phyloP scores from a whole-genome alignment of 1,140 invertebrate genomes.

The Ylistrum balloti region DNA sequence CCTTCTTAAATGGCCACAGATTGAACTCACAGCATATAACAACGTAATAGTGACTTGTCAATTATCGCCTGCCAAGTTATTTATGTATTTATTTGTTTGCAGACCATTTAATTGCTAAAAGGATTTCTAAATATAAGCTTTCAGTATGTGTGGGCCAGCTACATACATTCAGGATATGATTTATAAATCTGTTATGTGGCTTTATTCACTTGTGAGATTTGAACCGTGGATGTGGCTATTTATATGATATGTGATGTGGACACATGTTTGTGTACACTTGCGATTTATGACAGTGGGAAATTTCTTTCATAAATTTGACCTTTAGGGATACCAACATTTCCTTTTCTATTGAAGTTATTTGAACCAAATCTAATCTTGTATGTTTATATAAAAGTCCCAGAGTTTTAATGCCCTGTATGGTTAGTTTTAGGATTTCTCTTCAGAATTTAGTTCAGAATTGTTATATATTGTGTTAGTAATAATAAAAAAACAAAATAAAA shows the following conservation, averaged over 20 bases:
- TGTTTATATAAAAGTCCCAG: background rate
- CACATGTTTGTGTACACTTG: background rate
- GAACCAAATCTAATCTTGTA: slow-evolving; percentile 26
- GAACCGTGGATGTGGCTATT: background rate
- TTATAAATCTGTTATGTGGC: background rate
- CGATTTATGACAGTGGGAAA: background rate
- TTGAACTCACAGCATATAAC: background rate
- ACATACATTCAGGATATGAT: background rate
- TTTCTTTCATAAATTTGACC: slow-evolving; percentile 35
- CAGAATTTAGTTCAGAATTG: background rate
- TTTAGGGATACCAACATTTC: background rate
- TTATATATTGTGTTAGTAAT: too few species aligned
- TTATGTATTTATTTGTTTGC: background rate
- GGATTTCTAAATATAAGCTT: background rate
- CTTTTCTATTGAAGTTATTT: background rate
- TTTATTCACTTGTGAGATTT: background rate
- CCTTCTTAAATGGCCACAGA: background rate
- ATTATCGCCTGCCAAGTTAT: background rate
- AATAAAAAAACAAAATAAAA: too few species aligned
- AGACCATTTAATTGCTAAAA: slow-evolving; percentile 28
- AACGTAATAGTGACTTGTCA: background rate
- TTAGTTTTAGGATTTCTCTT: background rate
- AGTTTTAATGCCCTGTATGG: background rate
- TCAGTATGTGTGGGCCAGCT: background rate
- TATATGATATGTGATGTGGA: background rate